Conservation (phyloP, 2,113 vertebrate species). For the Glareola pratincola region DNA sequence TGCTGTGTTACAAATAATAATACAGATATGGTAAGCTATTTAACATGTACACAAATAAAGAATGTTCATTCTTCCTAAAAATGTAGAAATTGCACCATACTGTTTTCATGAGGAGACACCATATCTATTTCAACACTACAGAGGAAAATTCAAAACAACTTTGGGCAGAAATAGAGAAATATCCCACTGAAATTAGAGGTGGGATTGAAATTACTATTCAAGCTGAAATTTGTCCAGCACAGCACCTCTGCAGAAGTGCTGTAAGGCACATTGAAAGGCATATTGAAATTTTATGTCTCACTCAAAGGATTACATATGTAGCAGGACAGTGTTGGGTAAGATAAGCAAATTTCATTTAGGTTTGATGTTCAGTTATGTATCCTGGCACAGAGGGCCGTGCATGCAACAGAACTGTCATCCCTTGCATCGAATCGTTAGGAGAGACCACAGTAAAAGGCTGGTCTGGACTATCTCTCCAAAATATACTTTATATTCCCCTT, state of each 20-base stretch:
- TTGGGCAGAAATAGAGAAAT: neutral
- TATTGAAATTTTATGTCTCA: neutral
- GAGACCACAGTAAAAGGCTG: neutral
- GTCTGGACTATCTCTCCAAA: neutral
- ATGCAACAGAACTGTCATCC: neutral
- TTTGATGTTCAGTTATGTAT: neutral
- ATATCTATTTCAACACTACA: neutral
- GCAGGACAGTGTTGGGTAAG: neutral
- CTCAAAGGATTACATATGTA: neutral
- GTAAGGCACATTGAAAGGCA: neutral
- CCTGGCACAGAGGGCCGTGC: neutral
- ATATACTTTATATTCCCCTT: neutral
- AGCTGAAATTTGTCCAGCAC: neutral
- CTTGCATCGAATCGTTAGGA: neutral
- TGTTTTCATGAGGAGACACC: neutral
- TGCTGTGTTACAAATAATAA: neutral
- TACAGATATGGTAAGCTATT: neutral
- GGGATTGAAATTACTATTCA: neutral
- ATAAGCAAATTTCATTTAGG: neutral
- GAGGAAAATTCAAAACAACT: neutral
- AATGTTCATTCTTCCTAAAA: neutral
- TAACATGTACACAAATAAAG: neutral
- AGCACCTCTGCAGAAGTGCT: neutral
- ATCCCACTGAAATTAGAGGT: neutral
- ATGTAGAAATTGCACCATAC: neutral